Evolutionary conservation across 2,797 vertebrate genomes (phyloP).

Genomic region (Crenuchus spilurus): DNA sequence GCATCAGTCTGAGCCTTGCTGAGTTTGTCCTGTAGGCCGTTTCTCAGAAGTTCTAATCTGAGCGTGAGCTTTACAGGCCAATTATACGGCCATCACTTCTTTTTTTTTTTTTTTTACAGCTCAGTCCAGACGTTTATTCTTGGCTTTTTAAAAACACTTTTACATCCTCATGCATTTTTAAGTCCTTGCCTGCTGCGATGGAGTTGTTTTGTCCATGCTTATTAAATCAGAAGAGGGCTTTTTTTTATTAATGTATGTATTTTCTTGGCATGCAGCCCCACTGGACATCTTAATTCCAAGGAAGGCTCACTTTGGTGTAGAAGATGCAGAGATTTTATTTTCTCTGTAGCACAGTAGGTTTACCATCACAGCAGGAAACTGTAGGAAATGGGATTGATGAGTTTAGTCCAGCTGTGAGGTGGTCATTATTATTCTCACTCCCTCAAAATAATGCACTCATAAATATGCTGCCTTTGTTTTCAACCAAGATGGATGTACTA

Average conservation of each 20-base stretch:
- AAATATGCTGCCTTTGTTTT: not conserved
- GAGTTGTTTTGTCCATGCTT: slow-evolving; percentile 10
- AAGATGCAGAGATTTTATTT: not conserved
- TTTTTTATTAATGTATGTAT: slow-evolving; percentile 1
- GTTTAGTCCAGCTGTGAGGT: slow-evolving; percentile 9
- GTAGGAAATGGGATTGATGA: not conserved
- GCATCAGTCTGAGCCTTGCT: slow-evolving; percentile 4
- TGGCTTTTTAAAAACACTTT: not conserved
- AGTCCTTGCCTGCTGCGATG: not conserved
- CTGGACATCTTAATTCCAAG: slow-evolving; percentile 11
- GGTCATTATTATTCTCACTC: not conserved
- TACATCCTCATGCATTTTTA: not conserved
- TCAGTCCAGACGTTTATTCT: not conserved
- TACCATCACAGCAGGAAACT: not conserved
- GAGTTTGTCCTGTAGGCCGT: not conserved
- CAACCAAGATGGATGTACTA: not conserved
- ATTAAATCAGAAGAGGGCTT: not conserved
- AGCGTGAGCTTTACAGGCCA: not conserved
- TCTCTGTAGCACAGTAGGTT: not conserved
- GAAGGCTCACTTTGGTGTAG: not conserved
- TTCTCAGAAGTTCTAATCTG: not conserved
- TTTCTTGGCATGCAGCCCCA: not conserved
- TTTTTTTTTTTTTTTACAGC: too few species aligned
- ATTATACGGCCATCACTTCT: not conserved
- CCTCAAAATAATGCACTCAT: not conserved